Evolutionary conservation across 2,888 invertebrate genomes (phyloP), one percentile per base, ranked within the genome.

Genomic region (Meta bourneti): DNA sequence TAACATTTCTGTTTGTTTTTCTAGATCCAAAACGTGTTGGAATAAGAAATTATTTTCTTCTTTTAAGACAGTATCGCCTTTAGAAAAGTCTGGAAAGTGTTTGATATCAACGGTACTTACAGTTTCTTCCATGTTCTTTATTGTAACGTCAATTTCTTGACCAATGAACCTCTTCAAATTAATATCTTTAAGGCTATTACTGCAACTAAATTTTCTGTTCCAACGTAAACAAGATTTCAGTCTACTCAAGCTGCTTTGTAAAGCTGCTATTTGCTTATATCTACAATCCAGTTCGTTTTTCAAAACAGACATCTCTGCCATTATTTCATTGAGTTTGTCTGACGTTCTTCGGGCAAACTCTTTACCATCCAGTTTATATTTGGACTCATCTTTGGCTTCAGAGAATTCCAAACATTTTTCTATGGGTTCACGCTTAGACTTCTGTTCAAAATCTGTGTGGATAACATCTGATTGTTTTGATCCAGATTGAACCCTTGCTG

Each of bases 211-310:
- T 48, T 72, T 34, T 34, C 74, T 74, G 61, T 48, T 84, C 84
- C 84, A 84, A 34, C 49, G 74, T n/a, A 84, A 6, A 11, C 74
- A 84, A 2, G 75, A 74, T 75, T 84, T 84, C 8, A 84, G n/a
- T 48, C 74, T 74, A 34, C 74, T 74, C 61, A 84, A 84, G 20
- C 74, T 9, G 5, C 16, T 19, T 11, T 75, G 84, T 48, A 84
- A 16, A 7, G 48, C n/a, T 0, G 74, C n/a, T 5, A 84, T 54
- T 16, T 84, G 72, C 6, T 61, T 13, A 20, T 75, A 61, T 61
- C 48, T 61, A 61, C 11, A 61, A 61, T 16, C 16, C 16, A 61
- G 11, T 61, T 61, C 61, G 61, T 61, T 61, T 16, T 61, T 61
- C 11, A 61, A 61, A 61, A 61, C 16, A 9, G 5, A 11, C 11